These are phyloP conservation scores for Poeciliopsis occidentalis DNA, from an alignment of 2,113 vertebrate genomes.

Conservation along the genomic window DNA sequence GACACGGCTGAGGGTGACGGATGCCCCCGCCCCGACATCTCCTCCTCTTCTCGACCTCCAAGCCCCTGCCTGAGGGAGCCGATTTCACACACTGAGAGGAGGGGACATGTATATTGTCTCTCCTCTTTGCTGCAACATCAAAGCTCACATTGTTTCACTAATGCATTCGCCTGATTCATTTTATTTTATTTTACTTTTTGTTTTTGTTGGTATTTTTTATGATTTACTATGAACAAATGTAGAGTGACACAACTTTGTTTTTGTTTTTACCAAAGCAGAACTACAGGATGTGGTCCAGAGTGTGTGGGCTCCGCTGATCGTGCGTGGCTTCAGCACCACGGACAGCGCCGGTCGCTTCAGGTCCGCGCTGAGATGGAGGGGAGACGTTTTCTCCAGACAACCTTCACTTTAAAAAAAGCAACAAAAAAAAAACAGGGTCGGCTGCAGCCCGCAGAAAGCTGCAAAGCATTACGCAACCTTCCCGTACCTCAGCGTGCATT, in stretches of 20 bases:
- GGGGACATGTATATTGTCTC: background rate
- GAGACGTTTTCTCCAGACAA: too few relatives aligned
- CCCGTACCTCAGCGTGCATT: background rate
- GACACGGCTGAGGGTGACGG: constrained; percentile 42
- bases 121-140: background rate
- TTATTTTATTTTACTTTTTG: too few relatives aligned
- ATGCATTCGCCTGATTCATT: background rate
- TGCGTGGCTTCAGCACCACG: too few relatives aligned
- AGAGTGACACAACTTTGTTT: background rate
- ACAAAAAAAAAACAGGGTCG: background rate
- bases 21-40: constrained; percentile 40
- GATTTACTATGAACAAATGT: background rate
- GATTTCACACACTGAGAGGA: constrained; percentile 18
- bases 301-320: too few relatives aligned
- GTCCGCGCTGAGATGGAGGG: too few relatives aligned
- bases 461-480: background rate
- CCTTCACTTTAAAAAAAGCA: too few relatives aligned
- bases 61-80: constrained; percentile 44
- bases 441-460: constrained; percentile 3
- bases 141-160: background rate
- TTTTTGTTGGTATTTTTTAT: background rate
- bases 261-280: background rate
- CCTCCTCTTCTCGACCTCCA: constrained; percentile 34
- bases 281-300: background rate
- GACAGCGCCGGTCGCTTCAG: too few relatives aligned